phyloP scores from a whole-genome alignment of 2,113 vertebrate species.

The Larimichthys crocea region DNA sequence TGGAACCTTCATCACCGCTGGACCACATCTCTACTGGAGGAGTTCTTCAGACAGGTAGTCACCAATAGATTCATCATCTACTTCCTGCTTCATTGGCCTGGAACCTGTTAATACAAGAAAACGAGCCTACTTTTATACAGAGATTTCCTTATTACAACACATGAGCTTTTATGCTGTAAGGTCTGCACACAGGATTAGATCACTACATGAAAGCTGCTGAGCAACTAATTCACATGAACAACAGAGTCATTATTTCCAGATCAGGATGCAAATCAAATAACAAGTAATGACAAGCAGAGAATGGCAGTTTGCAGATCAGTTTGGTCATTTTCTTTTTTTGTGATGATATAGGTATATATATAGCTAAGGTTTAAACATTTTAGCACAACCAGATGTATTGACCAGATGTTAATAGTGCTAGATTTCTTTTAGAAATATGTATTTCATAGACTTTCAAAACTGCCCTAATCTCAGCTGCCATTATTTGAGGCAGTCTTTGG shows the following conservation, averaged over 20 bases:
- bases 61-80: background rate
- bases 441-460: background rate
- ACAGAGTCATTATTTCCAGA: background rate
- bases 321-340: background rate
- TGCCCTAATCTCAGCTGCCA: background rate
- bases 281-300: background rate
- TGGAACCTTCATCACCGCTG: slow-evolving; percentile 94
- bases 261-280: background rate
- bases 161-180: background rate
- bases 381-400: background rate
- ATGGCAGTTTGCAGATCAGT: background rate
- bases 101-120: background rate
- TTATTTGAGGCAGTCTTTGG: background rate
- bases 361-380: background rate
- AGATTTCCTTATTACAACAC: background rate
- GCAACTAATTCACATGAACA: background rate
- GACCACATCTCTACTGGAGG: slow-evolving; percentile 95
- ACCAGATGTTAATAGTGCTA: background rate
- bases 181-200: background rate
- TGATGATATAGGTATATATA: background rate
- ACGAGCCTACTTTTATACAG: too few relatives aligned
- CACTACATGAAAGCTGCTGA: background rate
- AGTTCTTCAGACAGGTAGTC: slow-evolving; percentile 96
- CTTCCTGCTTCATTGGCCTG: background rate
- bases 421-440: background rate